These are phyloP conservation scores for Zygogramma bicolorata DNA, from an alignment of 2,888 invertebrate genomes.

Conservation along the genomic window DNA sequence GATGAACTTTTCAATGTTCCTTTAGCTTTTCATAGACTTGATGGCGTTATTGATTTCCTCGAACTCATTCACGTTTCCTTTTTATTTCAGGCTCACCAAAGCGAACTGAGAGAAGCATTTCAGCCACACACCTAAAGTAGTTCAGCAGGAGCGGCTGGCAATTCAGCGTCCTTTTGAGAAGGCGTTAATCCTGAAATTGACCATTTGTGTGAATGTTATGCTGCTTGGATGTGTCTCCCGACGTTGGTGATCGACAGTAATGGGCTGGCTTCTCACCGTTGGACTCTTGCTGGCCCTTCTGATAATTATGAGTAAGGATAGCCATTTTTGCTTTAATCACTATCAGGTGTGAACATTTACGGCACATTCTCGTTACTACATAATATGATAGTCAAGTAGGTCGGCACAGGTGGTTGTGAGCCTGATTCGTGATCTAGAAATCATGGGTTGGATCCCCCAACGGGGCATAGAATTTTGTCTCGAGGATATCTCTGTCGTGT, in stretches of 20 bases:
- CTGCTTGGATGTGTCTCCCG: constrained; percentile 50
- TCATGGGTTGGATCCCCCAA: no score
- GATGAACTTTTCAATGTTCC: neutral
- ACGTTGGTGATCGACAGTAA: constrained; percentile 66
- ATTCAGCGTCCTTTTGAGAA: neutral
- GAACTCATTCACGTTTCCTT: neutral
- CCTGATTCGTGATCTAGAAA: no score
- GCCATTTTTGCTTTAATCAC: no score
- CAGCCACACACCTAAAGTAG: neutral
- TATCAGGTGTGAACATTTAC: no score
- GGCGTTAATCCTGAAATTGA: constrained; percentile 4
- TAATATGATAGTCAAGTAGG: no score
- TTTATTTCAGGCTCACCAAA: neutral
- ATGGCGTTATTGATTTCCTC: neutral
- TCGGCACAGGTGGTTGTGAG: no score
- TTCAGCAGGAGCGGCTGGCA: neutral
- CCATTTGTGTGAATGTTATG: constrained; percentile 41
- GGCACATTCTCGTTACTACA: no score
- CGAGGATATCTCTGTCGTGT: no score
- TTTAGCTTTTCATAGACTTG: neutral
- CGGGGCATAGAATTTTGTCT: no score
- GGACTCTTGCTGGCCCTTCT: constrained; percentile 66
- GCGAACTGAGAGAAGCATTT: neutral
- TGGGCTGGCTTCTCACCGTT: constrained; percentile 68
- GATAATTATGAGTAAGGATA: constrained; percentile 64